Evolutionary conservation across 1,140 invertebrate species (phyloP).

Genomic region (Liolophura sinensis): DNA sequence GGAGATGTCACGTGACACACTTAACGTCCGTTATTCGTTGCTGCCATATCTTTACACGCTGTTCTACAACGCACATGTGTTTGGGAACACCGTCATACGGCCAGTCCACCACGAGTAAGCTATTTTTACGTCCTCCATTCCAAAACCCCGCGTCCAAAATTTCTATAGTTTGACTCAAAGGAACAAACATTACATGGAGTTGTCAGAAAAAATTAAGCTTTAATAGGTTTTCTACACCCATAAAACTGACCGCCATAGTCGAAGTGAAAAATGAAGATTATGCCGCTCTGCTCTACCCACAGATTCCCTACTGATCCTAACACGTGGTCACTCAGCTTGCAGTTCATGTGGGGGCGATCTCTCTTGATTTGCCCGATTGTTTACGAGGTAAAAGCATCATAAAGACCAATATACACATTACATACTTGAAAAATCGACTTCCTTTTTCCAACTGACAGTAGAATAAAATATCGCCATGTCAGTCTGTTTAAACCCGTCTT

Average conservation of each 20-base stretch:
- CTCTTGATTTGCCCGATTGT: slow-evolving; percentile 67
- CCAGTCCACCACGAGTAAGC: slow-evolving; percentile 44
- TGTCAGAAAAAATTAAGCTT: slow-evolving; percentile 63
- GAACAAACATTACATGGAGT: no score
- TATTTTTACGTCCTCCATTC: neutral
- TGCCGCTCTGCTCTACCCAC: slow-evolving; percentile 47
- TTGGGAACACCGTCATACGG: slow-evolving; percentile 40
- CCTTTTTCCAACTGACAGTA: no score
- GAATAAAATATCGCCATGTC: neutral
- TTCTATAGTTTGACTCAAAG: no score
- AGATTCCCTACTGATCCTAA: slow-evolving; percentile 65
- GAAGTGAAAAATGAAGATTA: slow-evolving; percentile 65
- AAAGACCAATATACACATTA: no score
- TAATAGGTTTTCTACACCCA: slow-evolving; percentile 73
- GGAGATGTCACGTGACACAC: slow-evolving; percentile 15
- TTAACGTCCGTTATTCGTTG: slow-evolving; percentile 34
- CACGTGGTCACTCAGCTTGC: slow-evolving; percentile 74
- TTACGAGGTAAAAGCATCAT: slow-evolving; percentile 24
- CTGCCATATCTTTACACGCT: slow-evolving; percentile 46
- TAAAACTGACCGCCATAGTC: slow-evolving; percentile 66
- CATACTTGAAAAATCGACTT: no score
- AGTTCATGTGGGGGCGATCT: slow-evolving; percentile 60
- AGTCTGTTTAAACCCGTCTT: no score
- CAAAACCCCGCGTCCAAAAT: no score
- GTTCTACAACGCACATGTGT: slow-evolving; percentile 30